A percentile compares a stretch with the other conserved stretches of the same genome.
Evolutionary conservation across 2,888 invertebrate genomes (phyloP).

Genomic region (Tuta absoluta): DNA sequence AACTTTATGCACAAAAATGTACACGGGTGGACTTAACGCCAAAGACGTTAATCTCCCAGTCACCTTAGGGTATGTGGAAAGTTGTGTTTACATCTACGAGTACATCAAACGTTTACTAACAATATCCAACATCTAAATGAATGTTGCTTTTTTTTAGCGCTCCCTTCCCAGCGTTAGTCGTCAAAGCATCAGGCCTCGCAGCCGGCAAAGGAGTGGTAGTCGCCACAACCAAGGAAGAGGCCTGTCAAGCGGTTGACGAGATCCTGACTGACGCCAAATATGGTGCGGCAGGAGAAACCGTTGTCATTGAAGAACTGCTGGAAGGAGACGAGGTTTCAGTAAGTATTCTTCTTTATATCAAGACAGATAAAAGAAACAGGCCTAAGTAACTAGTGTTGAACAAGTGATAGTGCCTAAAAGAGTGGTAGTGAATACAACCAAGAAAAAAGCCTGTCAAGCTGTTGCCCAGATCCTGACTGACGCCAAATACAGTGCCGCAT

Average conservation of each 20-base stretch:
- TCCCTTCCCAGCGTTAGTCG: conserved; percentile 90
- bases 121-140: conserved; percentile 10
- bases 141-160: conserved; percentile 77
- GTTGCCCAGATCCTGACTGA: not conserved
- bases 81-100: no score
- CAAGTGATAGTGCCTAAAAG: no score
- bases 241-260: conserved; percentile 90
- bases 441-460: not conserved
- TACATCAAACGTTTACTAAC: no score
- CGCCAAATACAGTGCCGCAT: not conserved
- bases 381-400: no score
- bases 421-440: no score
- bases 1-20: no score
- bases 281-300: conserved; percentile 90
- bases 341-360: conserved; percentile 49
- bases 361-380: conserved; percentile 38
- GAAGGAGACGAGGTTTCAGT: conserved; percentile 97
- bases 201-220: conserved; percentile 99
- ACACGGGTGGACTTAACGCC: no score
- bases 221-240: conserved; percentile 88
- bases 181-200: conserved; percentile 97
- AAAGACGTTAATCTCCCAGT: no score
- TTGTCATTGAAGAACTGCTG: conserved; percentile 95
- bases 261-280: conserved; percentile 90
- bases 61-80: no score